Evolutionary conservation across 2,797 vertebrate genomes (phyloP).

Genomic region (Pangasius krempfi): DNA sequence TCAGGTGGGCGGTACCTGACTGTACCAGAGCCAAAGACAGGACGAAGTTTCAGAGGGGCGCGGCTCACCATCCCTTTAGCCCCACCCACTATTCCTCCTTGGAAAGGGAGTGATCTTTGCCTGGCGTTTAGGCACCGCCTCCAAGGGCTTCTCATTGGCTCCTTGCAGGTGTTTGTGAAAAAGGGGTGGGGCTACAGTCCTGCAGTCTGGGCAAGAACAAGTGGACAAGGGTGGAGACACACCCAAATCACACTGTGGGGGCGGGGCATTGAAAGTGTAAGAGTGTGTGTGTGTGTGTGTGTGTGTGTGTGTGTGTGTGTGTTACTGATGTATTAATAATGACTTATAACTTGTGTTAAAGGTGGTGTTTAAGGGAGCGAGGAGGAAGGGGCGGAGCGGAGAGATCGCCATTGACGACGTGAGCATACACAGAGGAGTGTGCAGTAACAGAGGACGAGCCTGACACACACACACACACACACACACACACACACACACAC

Average conservation of each 20-base stretch:
- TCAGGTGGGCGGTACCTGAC: slow-evolving; percentile 84
- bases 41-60: slow-evolving; percentile 70
- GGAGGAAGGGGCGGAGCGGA: slow-evolving; percentile 74
- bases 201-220: slow-evolving; percentile 85
- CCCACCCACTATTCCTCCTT: slow-evolving; percentile 58
- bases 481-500: slow-evolving; percentile 24
- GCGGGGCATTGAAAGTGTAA: slow-evolving; percentile 79
- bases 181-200: slow-evolving; percentile 70
- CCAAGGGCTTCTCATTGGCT: slow-evolving; percentile 77
- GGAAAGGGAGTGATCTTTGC: slow-evolving; percentile 72
- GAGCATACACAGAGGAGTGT: slow-evolving; percentile 78
- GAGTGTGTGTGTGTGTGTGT: slow-evolving; percentile 56
- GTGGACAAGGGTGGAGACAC: slow-evolving; percentile 85
- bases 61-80: slow-evolving; percentile 76
- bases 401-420: slow-evolving; percentile 86
- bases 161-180: slow-evolving; percentile 83
- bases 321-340: not conserved
- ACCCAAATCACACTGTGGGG: slow-evolving; percentile 80
- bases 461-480: slow-evolving; percentile 36
- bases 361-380: slow-evolving; percentile 87
- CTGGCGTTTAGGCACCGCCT: slow-evolving; percentile 87
- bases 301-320: slow-evolving; percentile 18
- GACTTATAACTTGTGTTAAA: slow-evolving; percentile 54
- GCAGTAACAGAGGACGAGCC: slow-evolving; percentile 59
- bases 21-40: slow-evolving; percentile 72